A percentile compares a stretch with the other conserved stretches of the same genome.
Evolutionary conservation across 1,140 invertebrate genomes (phyloP).

Genomic region (Leptonema lineaticorne): DNA sequence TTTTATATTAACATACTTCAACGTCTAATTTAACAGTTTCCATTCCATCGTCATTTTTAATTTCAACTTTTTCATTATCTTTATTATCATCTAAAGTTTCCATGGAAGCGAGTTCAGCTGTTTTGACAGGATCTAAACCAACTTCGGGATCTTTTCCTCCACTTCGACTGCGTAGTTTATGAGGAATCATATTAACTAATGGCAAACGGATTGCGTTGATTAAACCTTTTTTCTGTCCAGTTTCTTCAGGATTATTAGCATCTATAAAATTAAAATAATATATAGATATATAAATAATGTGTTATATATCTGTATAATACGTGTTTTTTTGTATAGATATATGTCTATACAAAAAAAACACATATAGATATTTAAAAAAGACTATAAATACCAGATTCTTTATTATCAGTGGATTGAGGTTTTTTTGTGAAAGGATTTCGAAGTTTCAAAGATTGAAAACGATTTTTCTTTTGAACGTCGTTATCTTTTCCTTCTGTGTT

Average conservation of each 20-base stretch:
- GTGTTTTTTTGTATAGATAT: slow-evolving; percentile 5
- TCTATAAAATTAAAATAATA: slow-evolving; percentile 33
- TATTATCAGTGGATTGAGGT: slow-evolving; percentile 25
- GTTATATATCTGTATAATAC: not conserved
- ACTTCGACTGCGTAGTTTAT: slow-evolving; percentile 46
- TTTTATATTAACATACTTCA: slow-evolving; percentile 51
- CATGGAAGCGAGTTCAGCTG: slow-evolving; percentile 73
- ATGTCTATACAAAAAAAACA: too few species aligned
- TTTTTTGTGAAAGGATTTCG: slow-evolving; percentile 50
- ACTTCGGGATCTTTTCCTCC: slow-evolving; percentile 50
- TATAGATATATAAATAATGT: not conserved
- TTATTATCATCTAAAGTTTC: slow-evolving; percentile 71
- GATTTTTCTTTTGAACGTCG: slow-evolving; percentile 35
- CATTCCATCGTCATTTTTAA: slow-evolving; percentile 64
- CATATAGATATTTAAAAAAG: too few species aligned
- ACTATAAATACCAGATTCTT: slow-evolving; percentile 29
- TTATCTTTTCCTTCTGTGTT: slow-evolving; percentile 44
- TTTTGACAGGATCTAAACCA: slow-evolving; percentile 51
- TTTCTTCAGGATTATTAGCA: slow-evolving; percentile 34
- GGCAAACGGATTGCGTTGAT: slow-evolving; percentile 65
- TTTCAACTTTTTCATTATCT: slow-evolving; percentile 52
- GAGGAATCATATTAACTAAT: slow-evolving; percentile 64
- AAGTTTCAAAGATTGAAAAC: slow-evolving; percentile 45
- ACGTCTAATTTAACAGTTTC: slow-evolving; percentile 66
- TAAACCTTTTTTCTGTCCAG: slow-evolving; percentile 52